phyloP scores from a whole-genome alignment of 2,113 vertebrate species.

The Casuarius casuarius region DNA sequence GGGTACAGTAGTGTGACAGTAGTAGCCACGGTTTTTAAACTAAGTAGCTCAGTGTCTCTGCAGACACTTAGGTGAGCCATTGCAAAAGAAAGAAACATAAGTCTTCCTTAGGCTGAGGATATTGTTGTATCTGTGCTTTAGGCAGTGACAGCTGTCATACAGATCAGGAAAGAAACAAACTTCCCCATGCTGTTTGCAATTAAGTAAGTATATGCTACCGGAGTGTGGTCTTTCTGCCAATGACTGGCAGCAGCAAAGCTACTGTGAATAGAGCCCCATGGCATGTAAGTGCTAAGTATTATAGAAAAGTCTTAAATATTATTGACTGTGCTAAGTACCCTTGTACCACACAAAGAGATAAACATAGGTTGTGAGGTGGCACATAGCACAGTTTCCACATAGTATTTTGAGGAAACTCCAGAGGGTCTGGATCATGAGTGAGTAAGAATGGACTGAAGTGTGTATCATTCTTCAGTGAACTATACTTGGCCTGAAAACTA shows the following conservation, averaged over 20 bases:
- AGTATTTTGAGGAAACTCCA: neutral
- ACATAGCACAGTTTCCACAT: neutral
- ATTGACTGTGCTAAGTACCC: neutral
- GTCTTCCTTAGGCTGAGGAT: neutral
- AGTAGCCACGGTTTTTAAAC: neutral
- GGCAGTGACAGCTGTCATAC: neutral
- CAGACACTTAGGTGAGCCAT: no score
- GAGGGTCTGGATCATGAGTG: neutral
- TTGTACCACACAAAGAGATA: neutral
- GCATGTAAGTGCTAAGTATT: neutral
- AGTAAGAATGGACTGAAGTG: neutral
- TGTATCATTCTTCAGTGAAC: neutral
- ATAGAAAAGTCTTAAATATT: neutral
- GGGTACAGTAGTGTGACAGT: neutral
- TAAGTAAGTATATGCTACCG: neutral
- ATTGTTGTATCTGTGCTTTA: neutral
- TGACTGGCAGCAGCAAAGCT: neutral
- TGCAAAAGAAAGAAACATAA: neutral
- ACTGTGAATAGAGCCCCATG: neutral
- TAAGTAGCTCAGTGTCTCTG: neutral
- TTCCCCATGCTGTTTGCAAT: fast-evolving
- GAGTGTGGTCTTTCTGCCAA: neutral
- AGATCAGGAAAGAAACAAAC: neutral
- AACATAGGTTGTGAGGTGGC: neutral
- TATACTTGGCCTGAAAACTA: neutral